phyloP scores from a whole-genome alignment of 2,888 invertebrate genomes.

The Caenorhabditis japonica region DNA sequence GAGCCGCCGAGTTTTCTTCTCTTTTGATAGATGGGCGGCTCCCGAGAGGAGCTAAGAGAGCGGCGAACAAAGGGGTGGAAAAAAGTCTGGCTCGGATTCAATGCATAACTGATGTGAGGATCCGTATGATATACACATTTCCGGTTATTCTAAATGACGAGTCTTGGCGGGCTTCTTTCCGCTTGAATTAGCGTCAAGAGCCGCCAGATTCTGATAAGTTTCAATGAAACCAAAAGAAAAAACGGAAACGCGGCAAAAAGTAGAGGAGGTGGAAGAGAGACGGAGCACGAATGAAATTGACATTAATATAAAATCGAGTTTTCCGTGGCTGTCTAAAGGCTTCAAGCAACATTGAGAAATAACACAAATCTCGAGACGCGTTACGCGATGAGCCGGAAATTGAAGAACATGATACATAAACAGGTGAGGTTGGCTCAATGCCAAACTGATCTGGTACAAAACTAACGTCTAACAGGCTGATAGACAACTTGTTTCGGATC shows the following conservation, averaged over 20 bases:
- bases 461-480: too few species aligned
- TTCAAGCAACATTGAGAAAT: not conserved
- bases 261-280: constrained; percentile 1
- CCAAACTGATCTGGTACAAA: too few species aligned
- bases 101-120: constrained; percentile 14
- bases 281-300: constrained; percentile 49
- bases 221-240: not conserved
- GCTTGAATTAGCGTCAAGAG: constrained; percentile 51
- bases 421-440: too few species aligned
- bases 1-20: too few species aligned
- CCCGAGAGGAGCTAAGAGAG: not conserved
- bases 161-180: too few species aligned
- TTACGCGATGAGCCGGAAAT: too few species aligned
- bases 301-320: constrained; percentile 57
- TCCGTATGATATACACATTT: not conserved
- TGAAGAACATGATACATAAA: too few species aligned
- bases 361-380: too few species aligned
- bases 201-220: too few species aligned
- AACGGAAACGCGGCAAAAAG: constrained; percentile 3
- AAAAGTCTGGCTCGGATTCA: constrained; percentile 6
- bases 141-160: constrained; percentile 38
- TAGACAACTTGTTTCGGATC: too few species aligned
- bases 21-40: constrained; percentile 37
- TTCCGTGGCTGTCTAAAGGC: not conserved
- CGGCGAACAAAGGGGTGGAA: not conserved